Evolutionary conservation across 35 echinoderm and acorn worm species (phyloP), one percentile per base, ranked within the genome.

Genomic region (Amphiura filiformis): DNA sequence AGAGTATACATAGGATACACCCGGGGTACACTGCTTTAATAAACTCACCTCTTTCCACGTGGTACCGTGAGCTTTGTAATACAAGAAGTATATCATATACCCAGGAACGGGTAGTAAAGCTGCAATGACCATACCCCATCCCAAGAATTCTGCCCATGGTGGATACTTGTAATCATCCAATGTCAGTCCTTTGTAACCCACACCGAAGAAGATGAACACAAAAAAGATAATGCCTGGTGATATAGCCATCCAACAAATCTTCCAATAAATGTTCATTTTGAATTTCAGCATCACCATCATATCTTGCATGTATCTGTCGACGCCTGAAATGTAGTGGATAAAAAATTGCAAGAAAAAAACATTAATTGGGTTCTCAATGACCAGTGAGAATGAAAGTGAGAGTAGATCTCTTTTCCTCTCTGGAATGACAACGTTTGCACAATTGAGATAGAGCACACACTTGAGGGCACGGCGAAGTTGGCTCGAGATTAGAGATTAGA

Each of bases 181-280:
- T 70, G 2, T n/a, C 2, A 70, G 28, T 3, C 11, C 11, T n/a
- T 5, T 13, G 61, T 70, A 70, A 3, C 17, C 28, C 7, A 30
- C 61, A 70, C 61, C 7, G 61, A 70, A 70, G 61, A 70, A 70
- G 26, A 70, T 30, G 61, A 70, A 70, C 7, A 70, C 61, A 23
- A 70, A 70, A 23, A 77, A 34, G 14, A 80, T 77, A 0, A 91
- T 42, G 0, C 78, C n/a, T 7, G 89, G 89, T 13, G 82, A 78
- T 0, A 91, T 23, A 37, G 83, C 47, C 33, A 49, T 31, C 65
- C 82, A 84, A 28, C 70, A 85, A 35, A 85, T 35, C 49, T 84
- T 91, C 89, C 89, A 91, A n/a, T 84, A 91, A 1, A 85, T 44
- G 32, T 84, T 84, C 36, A 83, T 75, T 44, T 35, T 35, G 13